These are phyloP conservation scores for Notodonta ziczac DNA, from an alignment of 2,888 invertebrate species.

Conservation along the genomic window DNA sequence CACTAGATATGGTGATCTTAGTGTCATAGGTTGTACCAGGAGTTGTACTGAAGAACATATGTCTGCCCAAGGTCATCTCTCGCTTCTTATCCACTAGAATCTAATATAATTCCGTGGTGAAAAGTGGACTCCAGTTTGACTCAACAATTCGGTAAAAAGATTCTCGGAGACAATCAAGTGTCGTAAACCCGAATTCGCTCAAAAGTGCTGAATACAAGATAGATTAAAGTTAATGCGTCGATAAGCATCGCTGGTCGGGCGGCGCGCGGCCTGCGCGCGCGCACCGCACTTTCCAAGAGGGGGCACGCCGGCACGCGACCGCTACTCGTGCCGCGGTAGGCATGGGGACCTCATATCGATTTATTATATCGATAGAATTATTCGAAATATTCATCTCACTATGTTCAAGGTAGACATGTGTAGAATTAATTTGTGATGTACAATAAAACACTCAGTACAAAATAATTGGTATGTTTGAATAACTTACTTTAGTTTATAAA, in stretches of 20 bases:
- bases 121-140: not conserved
- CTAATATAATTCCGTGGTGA: too few species aligned
- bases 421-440: too few species aligned
- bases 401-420: too few species aligned
- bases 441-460: not conserved
- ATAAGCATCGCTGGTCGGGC: constrained; percentile 47
- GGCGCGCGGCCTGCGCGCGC: constrained; percentile 38
- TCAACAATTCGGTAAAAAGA: not conserved
- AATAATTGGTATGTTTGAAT: not conserved
- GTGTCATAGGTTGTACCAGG: too few species aligned
- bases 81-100: too few species aligned
- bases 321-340: constrained; percentile 64
- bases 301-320: constrained; percentile 79
- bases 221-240: constrained; percentile 48
- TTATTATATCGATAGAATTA: constrained; percentile 18
- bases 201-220: constrained; percentile 38
- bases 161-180: not conserved
- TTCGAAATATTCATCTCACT: not conserved
- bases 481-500: too few species aligned
- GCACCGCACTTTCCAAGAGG: constrained; percentile 65
- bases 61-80: too few species aligned
- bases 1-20: too few species aligned
- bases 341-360: constrained; percentile 20
- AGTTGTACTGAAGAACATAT: too few species aligned
- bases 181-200: constrained; percentile 13